Conservation (phyloP, 2,797 vertebrate species). For the Silurus lanzhouensis region DNA sequence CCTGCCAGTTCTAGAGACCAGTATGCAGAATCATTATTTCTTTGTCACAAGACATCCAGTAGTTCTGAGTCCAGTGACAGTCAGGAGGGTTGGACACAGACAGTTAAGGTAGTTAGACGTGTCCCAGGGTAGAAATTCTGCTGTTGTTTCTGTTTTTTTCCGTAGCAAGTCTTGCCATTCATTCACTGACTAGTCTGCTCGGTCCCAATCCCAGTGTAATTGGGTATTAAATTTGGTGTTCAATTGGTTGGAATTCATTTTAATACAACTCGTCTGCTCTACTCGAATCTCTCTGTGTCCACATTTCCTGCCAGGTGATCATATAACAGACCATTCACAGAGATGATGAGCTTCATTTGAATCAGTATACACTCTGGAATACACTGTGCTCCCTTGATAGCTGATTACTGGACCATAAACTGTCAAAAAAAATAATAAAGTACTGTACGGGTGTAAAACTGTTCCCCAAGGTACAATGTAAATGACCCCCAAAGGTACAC, state of each 20-base stretch:
- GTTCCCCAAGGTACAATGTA: slow-evolving; percentile 16
- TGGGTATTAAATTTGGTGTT: slow-evolving; percentile 21
- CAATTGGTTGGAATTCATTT: slow-evolving; percentile 30
- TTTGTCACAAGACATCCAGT: slow-evolving; percentile 21
- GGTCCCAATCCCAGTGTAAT: slow-evolving; percentile 23
- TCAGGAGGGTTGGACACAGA: background rate
- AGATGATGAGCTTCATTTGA: slow-evolving; percentile 34
- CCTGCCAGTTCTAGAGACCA: background rate
- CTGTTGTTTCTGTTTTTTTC: slow-evolving; percentile 2
- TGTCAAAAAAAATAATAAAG: slow-evolving; percentile 13
- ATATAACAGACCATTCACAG: slow-evolving; percentile 22
- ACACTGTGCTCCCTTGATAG: slow-evolving; percentile 16
- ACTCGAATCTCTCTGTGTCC: slow-evolving; percentile 20
- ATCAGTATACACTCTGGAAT: slow-evolving; percentile 32
- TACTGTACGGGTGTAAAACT: background rate
- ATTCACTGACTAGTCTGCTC: slow-evolving; percentile 18
- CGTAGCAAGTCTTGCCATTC: slow-evolving; percentile 9
- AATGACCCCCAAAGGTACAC: slow-evolving; percentile 11
- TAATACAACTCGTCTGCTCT: slow-evolving; percentile 14
- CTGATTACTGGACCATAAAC: slow-evolving; percentile 30
- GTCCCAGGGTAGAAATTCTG: background rate
- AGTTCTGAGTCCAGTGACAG: background rate
- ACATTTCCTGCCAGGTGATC: slow-evolving; percentile 29
- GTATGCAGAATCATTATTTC: slow-evolving; percentile 21
- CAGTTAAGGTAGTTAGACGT: background rate